Base-by-base conservation (phyloP, 2,113 vertebrate genomes). In the Ibidorhyncha struthersii region DNA sequence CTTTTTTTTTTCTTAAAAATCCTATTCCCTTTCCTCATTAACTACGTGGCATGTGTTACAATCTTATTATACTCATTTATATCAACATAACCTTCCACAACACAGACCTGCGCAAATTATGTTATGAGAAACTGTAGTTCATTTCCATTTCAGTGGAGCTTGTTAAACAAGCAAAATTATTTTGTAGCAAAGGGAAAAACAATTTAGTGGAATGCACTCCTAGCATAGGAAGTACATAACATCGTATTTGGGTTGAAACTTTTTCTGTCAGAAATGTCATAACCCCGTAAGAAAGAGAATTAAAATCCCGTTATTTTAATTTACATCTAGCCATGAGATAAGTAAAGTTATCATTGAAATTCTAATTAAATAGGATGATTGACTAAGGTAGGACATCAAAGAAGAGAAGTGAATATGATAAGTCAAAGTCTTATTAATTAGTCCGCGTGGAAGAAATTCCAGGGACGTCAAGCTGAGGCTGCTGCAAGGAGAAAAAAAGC, bases 361-460 rank as follows among this genome's bases (percentile, higher is more conserved):
- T 98, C 98, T 99, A 99, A 99, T 99, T 99, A 99, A 98, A 98
- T 98, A 97, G 97, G 97, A 98, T 98, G 98, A 98, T 98, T 98
- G 98, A 98, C 98, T 98, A 98, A 98, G 98, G 98, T 98, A 98
- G 97, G 95, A 99, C 98, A 99, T 99, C 98, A 99, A 99, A 99
- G 98, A 98, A 96, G 94, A 97, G 97, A 96, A 98, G 98, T 97
- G 98, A 98, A 98, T 98, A 98, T 98, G 98, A 98, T 98, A 98
- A 99, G 98, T 99, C 97, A 97, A 96, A 99, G 98, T 98, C 98
- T 98, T 98, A 98, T 99, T 99, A 99, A 99, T 99, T 99, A 99
- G 99, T 98, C 98, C 87, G 97, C 97, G 86, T 98, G 97, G 98
- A 98, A 98, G 98, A 98, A 98, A 98, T 98, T 98, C 98, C 98